phyloP scores from a whole-genome alignment of 2,113 vertebrate genomes.

The Crotophaga sulcirostris region DNA sequence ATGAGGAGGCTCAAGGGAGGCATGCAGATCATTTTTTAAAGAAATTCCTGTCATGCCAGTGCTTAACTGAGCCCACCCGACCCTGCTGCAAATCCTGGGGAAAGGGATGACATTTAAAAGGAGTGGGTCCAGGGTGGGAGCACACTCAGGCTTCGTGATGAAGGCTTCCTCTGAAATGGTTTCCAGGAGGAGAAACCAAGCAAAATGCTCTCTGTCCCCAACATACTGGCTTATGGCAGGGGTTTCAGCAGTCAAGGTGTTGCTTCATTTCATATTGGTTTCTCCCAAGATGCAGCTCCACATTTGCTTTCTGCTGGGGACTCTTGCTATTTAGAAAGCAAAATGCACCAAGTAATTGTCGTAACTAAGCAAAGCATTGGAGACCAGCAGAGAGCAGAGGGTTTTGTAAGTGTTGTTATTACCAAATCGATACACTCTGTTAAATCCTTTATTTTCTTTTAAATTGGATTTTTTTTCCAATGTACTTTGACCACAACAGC shows the following conservation, averaged over 20 bases:
- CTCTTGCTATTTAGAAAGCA: background rate
- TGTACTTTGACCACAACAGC: background rate
- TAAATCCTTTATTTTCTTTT: slow-evolving; percentile 34
- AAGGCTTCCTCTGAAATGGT: background rate
- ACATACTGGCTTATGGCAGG: background rate
- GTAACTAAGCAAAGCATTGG: background rate
- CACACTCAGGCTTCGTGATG: fast-evolving
- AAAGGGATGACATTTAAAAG: background rate
- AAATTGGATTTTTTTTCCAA: background rate
- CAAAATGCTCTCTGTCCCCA: fast-evolving
- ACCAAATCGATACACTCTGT: background rate
- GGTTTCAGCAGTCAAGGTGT: background rate
- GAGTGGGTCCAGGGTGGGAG: background rate
- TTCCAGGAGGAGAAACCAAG: background rate
- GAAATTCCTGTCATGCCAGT: slow-evolving; percentile 1
- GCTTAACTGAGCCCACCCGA: background rate
- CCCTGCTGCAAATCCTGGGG: background rate
- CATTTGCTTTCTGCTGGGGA: background rate
- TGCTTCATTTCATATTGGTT: background rate
- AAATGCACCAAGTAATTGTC: background rate
- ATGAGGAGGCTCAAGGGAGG: background rate
- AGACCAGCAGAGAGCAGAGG: background rate
- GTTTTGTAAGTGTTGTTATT: background rate
- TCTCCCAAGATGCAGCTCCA: background rate
- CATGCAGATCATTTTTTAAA: slow-evolving; percentile 20